Base-by-base conservation (phyloP, 2,888 invertebrate genomes). In the Sinohyriopsis cumingii region DNA sequence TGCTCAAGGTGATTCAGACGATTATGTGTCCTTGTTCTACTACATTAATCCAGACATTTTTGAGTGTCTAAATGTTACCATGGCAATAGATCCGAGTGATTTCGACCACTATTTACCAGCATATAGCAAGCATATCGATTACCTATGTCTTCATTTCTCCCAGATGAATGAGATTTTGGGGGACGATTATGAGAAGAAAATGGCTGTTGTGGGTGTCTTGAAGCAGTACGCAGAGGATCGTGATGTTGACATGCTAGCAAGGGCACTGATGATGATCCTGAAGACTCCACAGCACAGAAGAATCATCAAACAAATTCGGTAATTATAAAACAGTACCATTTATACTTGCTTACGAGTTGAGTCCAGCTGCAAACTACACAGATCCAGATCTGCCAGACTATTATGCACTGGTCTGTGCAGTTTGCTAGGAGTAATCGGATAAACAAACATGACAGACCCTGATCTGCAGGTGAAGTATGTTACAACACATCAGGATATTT, bases 191-290 rank as follows among this genome's bases (percentile, higher is more conserved):
- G 84, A 84, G 69, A 86, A 83, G 71, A 87, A 87, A 69, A 84
- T 86, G 84, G 84, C 86, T 1, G 82, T 89, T n/a, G 86, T 89
- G 18, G 85, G 84, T 55, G 81, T 89, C 19, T 74, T 89, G 72
- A 89, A 89, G 69, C 84, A 86, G 68, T 89, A 89, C 76, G 89
- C 89, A 3, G 87, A 88, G 71, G 86, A 87, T 73, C 61, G 88
- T 22, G 84, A 89, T 69, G 80, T 89, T 5, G 85, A 86, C 28
- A 82, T 83, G 68, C 74, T 88, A 45, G 82, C 83, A 28, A 68
- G 78, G 24, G 82, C 86, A 25, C 72, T 88, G 60, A 73, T 78
- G 18, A 80, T 80, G 55, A 73, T 84, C 18, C 77, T 88, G 56
- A 82, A 80, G 68, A 82, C 85, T 3, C 77, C 82, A 18, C 76